Evolutionary conservation across 1,140 invertebrate species (phyloP).

Genomic region (Odontomachus brunneus): DNA sequence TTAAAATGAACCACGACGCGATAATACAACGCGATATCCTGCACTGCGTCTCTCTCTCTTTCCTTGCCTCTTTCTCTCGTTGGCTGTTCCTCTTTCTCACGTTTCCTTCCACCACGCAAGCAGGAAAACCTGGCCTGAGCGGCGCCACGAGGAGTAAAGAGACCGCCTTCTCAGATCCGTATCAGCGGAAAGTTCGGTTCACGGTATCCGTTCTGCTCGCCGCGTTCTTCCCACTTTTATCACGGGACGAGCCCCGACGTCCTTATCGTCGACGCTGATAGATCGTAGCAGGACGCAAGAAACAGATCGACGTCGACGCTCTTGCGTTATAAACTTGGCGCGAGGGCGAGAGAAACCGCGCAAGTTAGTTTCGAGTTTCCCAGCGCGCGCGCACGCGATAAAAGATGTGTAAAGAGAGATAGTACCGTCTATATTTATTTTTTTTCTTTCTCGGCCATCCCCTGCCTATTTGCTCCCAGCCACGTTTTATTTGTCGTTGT

Average conservation of each 20-base stretch:
- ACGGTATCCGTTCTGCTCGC: conserved; percentile 53
- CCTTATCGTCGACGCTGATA: conserved; percentile 34
- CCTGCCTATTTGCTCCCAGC: too few species aligned
- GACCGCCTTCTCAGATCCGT: conserved; percentile 54
- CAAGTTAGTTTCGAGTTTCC: neutral
- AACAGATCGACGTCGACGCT: conserved; percentile 17
- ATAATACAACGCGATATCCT: conserved; percentile 64
- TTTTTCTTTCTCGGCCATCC: too few species aligned
- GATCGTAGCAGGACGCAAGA: neutral
- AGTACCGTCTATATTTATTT: too few species aligned
- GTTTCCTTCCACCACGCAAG: conserved; percentile 46
- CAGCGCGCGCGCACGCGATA: neutral
- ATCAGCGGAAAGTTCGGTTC: conserved; percentile 56
- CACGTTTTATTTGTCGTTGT: too few species aligned
- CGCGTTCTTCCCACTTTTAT: conserved; percentile 47
- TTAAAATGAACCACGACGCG: conserved; percentile 65
- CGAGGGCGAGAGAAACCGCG: neutral
- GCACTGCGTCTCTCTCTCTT: neutral
- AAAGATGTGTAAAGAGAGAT: too few species aligned
- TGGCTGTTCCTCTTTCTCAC: neutral
- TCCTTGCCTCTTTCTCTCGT: neutral
- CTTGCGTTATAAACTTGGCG: neutral
- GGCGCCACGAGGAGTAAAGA: neutral
- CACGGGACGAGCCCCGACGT: neutral
- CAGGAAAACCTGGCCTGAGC: neutral